phyloP scores from a whole-genome alignment of 2,888 invertebrate species.

The Holacanthella duospinosa region DNA sequence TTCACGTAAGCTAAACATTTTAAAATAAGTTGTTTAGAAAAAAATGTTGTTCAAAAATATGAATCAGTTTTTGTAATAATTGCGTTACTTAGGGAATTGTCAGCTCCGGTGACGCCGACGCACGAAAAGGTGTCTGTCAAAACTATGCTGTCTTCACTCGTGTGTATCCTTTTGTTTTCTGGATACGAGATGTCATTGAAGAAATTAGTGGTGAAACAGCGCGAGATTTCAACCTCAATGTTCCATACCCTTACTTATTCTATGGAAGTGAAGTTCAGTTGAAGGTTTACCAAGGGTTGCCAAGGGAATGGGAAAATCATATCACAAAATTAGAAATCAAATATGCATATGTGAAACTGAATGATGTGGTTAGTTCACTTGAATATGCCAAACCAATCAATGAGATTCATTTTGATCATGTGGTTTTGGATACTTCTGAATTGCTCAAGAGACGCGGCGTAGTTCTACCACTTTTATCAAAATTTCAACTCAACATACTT shows the following conservation, averaged over 20 bases:
- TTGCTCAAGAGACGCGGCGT: neutral
- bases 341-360: neutral
- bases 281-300: neutral
- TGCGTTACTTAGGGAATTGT: neutral
- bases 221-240: neutral
- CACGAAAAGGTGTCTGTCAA: neutral
- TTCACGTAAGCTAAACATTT: neutral
- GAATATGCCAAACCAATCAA: neutral
- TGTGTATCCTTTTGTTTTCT: neutral
- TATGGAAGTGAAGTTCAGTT: neutral
- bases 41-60: neutral
- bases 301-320: neutral
- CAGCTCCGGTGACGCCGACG: neutral
- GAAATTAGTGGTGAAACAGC: neutral
- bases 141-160: constrained; percentile 10
- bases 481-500: neutral
- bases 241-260: neutral
- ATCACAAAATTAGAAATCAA: neutral
- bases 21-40: neutral
- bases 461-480: neutral
- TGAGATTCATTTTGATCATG: neutral
- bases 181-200: constrained; percentile 2
- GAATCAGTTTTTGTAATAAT: neutral
- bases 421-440: neutral
- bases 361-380: neutral